Conservation (phyloP, 2,113 vertebrate genomes). For the Misgurnus anguillicaudatus region DNA sequence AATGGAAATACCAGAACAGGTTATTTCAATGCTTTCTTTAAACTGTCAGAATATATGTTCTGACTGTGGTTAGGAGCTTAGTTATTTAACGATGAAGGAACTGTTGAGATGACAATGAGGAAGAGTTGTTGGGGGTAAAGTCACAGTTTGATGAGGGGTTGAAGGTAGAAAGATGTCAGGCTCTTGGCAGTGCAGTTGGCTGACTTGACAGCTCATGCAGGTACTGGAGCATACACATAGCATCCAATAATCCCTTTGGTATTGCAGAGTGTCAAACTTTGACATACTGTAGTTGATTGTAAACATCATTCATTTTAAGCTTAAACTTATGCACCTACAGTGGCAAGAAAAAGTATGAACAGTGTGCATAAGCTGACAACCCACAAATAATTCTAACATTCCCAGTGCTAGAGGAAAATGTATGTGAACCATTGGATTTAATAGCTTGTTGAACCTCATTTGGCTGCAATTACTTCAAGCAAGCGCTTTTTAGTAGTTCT, state of each 20-base stretch:
- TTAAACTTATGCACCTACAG: background rate
- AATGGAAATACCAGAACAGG: too few species aligned
- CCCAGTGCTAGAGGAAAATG: too few species aligned
- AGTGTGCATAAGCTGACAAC: too few species aligned
- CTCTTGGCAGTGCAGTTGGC: background rate
- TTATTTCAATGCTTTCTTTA: background rate
- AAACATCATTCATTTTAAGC: background rate
- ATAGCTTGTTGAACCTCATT: too few species aligned
- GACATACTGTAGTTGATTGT: background rate
- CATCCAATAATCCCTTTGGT: background rate
- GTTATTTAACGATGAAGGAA: background rate
- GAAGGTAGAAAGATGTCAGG: background rate
- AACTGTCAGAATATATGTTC: constrained; percentile 21
- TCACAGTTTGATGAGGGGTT: background rate
- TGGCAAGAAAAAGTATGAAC: too few species aligned
- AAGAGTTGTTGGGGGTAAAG: background rate
- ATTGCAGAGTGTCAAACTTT: background rate
- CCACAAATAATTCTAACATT: too few species aligned
- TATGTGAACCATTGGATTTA: too few species aligned
- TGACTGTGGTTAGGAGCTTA: background rate
- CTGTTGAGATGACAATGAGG: background rate
- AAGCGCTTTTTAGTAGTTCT: too few species aligned
- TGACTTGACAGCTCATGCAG: background rate
- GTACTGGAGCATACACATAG: background rate
- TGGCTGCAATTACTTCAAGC: too few species aligned